Evolutionary conservation across 2,888 invertebrate genomes (phyloP), one percentile per base, ranked within the genome.

Genomic region (Digitonthophagus gazella): DNA sequence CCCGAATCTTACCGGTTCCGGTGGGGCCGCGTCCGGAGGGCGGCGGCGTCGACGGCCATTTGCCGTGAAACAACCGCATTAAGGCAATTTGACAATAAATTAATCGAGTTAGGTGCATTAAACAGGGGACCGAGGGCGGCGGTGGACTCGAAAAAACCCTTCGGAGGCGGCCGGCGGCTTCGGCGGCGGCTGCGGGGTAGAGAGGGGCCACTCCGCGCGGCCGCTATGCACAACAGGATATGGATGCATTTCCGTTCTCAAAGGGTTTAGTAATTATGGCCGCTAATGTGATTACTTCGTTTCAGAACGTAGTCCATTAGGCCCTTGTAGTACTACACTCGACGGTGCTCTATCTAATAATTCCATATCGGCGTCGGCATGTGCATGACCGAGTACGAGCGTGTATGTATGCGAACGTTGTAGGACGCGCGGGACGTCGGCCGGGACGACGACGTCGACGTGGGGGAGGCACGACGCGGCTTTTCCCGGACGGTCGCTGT

Each of bases 211-310:
- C 18, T 18, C 61, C 71, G 72, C 71, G 74, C 75, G 74, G 78
- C 75, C 78, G 78, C 80, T 78, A 79, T 80, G 79, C 79, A 80
- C 81, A 82, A 82, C 88, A 87, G 89, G 88, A 88, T 88, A 89
- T 88, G 87, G 88, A 86, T 87, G 87, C 87, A 88, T 88, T 89
- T 89, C 88, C 88, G 87, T 86, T 83, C 83, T 85, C 85, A 84
- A 86, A 85, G 84, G 85, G 84, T 84, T 84, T 83, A 83, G 85
- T 85, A 86, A 88, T 89, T 88, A 88, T 82, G 87, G 86, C 85
- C 84, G 85, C 82, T 88, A 88, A 88, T 88, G 84, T 85, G 85
- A 87, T 88, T 88, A 88, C 84, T 83, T 83, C 82, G 82, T 84
- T 83, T 83, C 83, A 82, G 82, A 82, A 81, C 81, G 79, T 78